Conservation (phyloP, 2,113 vertebrate genomes). For the Lutjanus erythropterus region DNA sequence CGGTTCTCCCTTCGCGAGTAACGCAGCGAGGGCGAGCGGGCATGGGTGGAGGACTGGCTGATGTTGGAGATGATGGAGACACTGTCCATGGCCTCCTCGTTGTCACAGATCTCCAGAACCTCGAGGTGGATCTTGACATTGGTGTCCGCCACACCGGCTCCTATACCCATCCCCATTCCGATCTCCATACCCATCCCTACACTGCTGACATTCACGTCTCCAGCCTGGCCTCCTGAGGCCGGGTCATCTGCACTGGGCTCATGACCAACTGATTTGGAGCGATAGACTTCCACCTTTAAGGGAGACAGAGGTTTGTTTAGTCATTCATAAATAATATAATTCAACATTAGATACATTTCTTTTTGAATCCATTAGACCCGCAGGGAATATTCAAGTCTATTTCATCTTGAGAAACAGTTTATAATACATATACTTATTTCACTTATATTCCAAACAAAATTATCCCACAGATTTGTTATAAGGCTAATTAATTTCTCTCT, state of each 20-base stretch:
- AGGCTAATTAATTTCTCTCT: neutral
- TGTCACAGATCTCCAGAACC: constrained; percentile 97
- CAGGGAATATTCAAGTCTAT: no score
- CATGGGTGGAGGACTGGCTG: constrained; percentile 95
- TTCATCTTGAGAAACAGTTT: neutral
- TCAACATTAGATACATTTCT: neutral
- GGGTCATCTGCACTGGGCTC: constrained; percentile 90
- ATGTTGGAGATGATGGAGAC: constrained; percentile 98
- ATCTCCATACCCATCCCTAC: constrained; percentile 76
- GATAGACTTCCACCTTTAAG: constrained; percentile 91
- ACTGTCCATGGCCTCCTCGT: constrained; percentile 95
- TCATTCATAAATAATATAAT: neutral
- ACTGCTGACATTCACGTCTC: constrained; percentile 60
- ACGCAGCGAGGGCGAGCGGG: constrained; percentile 94
- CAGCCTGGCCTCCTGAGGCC: constrained; percentile 54
- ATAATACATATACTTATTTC: neutral
- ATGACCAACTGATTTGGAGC: constrained; percentile 97
- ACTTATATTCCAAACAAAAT: neutral
- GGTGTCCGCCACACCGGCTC: constrained; percentile 87
- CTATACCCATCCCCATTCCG: constrained; percentile 69
- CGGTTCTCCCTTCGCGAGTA: constrained; percentile 96
- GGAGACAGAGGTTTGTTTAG: constrained; percentile 2
- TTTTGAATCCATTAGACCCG: neutral
- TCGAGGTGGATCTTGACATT: constrained; percentile 98
- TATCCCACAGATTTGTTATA: neutral